Conservation (phyloP, 2,888 invertebrate genomes). For the Drosophila phalerata region DNA sequence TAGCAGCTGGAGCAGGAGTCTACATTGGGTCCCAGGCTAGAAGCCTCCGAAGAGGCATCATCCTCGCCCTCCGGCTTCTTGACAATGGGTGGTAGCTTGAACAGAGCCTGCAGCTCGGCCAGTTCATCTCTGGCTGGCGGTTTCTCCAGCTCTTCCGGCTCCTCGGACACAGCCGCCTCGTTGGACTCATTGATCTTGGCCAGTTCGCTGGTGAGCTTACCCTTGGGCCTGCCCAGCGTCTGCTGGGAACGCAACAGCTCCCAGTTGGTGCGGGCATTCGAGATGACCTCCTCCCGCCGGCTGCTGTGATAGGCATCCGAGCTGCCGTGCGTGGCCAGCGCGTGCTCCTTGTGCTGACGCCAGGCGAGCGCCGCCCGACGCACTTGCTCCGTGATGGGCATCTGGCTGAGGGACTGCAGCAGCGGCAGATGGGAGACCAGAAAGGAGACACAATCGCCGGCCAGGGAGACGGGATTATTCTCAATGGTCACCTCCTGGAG, state of each 20-base stretch:
- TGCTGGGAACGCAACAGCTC: conserved; percentile 90
- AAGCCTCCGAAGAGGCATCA: conserved; percentile 86
- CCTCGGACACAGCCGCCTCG: conserved; percentile 55
- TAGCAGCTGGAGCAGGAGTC: conserved; percentile 89
- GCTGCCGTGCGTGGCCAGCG: conserved; percentile 85
- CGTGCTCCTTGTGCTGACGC: conserved; percentile 91
- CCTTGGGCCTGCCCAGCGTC: conserved; percentile 72
- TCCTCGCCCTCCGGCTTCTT: conserved; percentile 62
- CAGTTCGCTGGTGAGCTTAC: conserved; percentile 71
- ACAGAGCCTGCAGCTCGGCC: conserved; percentile 74
- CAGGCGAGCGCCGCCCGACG: conserved; percentile 92
- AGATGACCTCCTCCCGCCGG: conserved; percentile 93
- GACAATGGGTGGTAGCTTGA: conserved; percentile 82
- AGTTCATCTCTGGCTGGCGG: conserved; percentile 49
- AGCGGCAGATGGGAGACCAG: conserved; percentile 92
- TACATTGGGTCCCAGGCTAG: conserved; percentile 90
- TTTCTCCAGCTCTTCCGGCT: conserved; percentile 39
- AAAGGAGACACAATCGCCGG: conserved; percentile 93
- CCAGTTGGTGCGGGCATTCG: conserved; percentile 95
- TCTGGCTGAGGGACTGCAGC: conserved; percentile 90
- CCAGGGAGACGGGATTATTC: conserved; percentile 92
- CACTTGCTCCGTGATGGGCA: conserved; percentile 93
- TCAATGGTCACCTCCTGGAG: conserved; percentile 94
- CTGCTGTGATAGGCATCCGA: conserved; percentile 87
- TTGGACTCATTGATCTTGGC: conserved; percentile 80